Evolutionary conservation across 2,797 vertebrate species (phyloP).

Genomic region (Eremophila alpestris): DNA sequence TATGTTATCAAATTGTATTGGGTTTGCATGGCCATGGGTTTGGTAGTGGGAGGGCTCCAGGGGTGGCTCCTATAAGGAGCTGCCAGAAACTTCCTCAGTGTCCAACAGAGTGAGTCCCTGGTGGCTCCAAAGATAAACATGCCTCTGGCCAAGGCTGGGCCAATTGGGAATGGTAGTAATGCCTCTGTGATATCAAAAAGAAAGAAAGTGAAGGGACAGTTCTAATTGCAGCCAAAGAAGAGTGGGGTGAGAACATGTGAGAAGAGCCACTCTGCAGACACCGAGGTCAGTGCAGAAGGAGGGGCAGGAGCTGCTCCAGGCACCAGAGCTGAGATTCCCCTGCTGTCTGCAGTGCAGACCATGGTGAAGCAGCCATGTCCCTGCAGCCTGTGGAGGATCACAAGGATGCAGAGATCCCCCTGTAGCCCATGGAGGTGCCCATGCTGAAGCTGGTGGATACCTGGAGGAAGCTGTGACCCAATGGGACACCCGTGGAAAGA

Average conservation of each 20-base stretch:
- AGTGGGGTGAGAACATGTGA: fast-evolving
- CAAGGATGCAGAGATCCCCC: neutral
- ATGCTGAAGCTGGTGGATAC: neutral
- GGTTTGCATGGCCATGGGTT: neutral
- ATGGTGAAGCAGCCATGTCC: neutral
- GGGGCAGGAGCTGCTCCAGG: fast-evolving
- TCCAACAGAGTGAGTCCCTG: neutral
- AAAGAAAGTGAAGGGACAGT: neutral
- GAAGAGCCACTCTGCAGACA: fast-evolving
- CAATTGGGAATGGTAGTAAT: neutral
- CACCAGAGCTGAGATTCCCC: fast-evolving
- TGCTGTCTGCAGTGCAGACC: neutral
- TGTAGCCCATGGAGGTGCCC: neutral
- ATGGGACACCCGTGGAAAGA: neutral
- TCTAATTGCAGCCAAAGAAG: neutral
- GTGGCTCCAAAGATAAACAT: neutral
- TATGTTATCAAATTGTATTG: neutral
- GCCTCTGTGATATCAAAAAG: neutral
- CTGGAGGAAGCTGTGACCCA: neutral
- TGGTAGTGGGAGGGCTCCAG: neutral
- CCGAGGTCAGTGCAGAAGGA: neutral
- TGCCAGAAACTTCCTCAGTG: neutral
- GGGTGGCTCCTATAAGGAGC: neutral
- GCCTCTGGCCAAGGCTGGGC: neutral
- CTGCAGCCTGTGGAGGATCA: neutral